These are phyloP conservation scores for Drosophila kikkawai DNA, from an alignment of 1,140 invertebrate species.

Conservation along the genomic window DNA sequence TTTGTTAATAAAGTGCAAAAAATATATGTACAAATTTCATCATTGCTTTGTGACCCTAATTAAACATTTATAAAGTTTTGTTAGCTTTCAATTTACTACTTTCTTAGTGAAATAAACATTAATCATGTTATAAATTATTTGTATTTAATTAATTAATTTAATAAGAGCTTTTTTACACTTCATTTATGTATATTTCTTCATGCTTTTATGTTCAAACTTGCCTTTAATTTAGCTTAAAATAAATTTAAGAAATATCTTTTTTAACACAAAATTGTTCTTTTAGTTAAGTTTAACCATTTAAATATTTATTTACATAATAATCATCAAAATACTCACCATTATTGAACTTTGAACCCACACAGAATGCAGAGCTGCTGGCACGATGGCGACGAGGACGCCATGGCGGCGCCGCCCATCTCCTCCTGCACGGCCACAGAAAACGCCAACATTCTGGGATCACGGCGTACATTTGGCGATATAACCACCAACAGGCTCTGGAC, in stretches of 20 bases:
- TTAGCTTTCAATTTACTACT: background rate
- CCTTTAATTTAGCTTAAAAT: background rate
- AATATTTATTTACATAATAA: background rate
- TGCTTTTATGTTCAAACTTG: background rate
- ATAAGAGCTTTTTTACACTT: background rate
- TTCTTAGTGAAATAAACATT: background rate
- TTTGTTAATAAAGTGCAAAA: constrained; percentile 1
- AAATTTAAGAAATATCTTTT: too few relatives aligned
- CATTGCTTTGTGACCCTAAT: background rate
- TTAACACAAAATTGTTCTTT: too few relatives aligned
- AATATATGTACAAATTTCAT: background rate
- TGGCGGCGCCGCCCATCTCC: constrained; percentile 33
- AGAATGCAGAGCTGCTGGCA: constrained; percentile 75
- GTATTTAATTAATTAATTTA: background rate
- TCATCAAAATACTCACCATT: background rate
- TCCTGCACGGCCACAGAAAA: constrained; percentile 24
- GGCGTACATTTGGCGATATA: constrained; percentile 57
- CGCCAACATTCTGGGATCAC: background rate
- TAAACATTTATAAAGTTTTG: background rate
- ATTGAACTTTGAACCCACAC: background rate
- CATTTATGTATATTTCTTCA: background rate
- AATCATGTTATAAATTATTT: background rate
- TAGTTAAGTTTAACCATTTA: too few relatives aligned
- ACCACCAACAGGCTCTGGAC: constrained; percentile 85
- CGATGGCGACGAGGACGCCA: constrained; percentile 51